Conservation (phyloP, 1,140 invertebrate genomes). For the Onthophagus taurus region DNA sequence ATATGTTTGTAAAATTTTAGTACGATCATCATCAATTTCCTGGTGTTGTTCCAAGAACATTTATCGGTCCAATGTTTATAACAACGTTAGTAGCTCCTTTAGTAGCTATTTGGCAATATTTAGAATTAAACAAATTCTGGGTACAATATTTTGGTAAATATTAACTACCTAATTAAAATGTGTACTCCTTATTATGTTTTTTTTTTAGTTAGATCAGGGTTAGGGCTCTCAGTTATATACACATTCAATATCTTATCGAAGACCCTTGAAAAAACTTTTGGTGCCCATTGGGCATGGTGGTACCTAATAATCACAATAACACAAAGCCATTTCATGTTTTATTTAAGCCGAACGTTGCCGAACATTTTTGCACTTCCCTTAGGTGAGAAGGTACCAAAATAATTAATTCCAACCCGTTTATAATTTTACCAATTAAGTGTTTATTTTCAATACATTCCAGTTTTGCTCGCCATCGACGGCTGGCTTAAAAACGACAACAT, state of each 20-base stretch:
- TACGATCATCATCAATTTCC: conserved; percentile 98
- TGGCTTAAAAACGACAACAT: conserved; percentile 73
- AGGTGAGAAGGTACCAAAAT: conserved; percentile 51
- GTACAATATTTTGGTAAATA: conserved; percentile 83
- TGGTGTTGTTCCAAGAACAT: conserved; percentile 94
- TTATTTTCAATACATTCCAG: conserved; percentile 61
- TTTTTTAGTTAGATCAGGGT: conserved; percentile 68
- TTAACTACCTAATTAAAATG: not conserved
- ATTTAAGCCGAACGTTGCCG: conserved; percentile 86
- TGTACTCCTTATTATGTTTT: not conserved
- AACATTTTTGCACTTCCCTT: conserved; percentile 91
- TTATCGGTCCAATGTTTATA: conserved; percentile 85
- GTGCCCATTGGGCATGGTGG: conserved; percentile 67
- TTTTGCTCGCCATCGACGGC: conserved; percentile 72
- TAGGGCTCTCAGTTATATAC: conserved; percentile 66
- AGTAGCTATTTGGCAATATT: conserved; percentile 55
- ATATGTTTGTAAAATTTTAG: too few relatives aligned
- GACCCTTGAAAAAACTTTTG: conserved; percentile 67
- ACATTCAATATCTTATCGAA: conserved; percentile 64
- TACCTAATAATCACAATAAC: conserved; percentile 75
- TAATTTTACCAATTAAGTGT: conserved; percentile 1
- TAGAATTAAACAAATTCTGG: conserved; percentile 76
- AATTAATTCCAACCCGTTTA: conserved; percentile 26
- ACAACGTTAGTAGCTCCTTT: conserved; percentile 70
- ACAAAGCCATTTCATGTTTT: conserved; percentile 98